phyloP scores from a whole-genome alignment of 2,888 invertebrate species.

The Dolomedes plantarius region DNA sequence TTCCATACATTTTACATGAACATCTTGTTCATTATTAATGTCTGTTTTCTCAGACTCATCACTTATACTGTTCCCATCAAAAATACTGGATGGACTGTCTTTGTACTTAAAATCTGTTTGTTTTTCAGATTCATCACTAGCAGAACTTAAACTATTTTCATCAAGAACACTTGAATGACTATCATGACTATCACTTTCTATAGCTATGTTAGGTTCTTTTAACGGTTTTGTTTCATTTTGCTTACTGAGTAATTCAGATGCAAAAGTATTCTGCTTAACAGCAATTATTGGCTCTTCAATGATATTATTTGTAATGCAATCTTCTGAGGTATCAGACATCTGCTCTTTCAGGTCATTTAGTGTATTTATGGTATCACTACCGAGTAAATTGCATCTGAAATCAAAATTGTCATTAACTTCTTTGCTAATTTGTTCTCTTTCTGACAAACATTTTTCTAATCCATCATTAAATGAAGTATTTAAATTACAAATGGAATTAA shows the following conservation, averaged over 20 bases:
- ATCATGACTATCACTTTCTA: conserved; percentile 39
- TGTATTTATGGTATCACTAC: neutral
- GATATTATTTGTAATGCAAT: neutral
- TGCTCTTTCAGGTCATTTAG: neutral
- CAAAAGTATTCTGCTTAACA: neutral
- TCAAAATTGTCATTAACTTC: neutral
- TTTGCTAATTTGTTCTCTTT: neutral
- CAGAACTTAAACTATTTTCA: conserved; percentile 55
- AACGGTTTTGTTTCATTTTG: neutral
- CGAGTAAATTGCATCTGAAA: neutral
- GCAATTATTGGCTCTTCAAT: neutral
- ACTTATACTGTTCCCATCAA: conserved; percentile 54
- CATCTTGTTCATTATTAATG: neutral
- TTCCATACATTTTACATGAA: neutral
- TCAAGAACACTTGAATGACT: conserved; percentile 58
- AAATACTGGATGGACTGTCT: conserved; percentile 40
- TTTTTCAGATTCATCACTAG: conserved; percentile 52
- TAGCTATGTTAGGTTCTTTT: neutral
- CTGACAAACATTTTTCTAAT: neutral
- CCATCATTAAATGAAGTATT: neutral
- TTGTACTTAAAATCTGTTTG: conserved; percentile 22
- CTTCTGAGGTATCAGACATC: neutral
- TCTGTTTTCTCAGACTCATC: conserved; percentile 37
- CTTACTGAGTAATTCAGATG: neutral
- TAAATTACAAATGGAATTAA: neutral